Evolutionary conservation across 2,888 invertebrate species (phyloP).

Genomic region (Patella depressa): DNA sequence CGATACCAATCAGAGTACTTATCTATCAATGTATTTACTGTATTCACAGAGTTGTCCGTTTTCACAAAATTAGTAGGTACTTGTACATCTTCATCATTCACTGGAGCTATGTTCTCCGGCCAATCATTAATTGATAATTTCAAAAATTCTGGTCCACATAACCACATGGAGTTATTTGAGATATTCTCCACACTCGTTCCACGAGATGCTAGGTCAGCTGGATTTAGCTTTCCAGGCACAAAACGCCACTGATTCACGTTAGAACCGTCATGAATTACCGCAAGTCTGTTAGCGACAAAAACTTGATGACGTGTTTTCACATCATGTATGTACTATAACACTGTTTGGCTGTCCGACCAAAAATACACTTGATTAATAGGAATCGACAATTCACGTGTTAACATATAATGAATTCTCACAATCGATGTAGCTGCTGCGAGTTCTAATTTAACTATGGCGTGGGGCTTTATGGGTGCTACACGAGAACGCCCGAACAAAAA

Average conservation of each 20-base stretch:
- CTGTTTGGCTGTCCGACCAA: too few relatives aligned
- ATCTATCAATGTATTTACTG: too few relatives aligned
- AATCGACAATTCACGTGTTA: neutral
- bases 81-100: too few relatives aligned
- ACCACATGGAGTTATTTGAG: slow-evolving; percentile 21
- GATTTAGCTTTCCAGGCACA: slow-evolving; percentile 24
- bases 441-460: slow-evolving; percentile 15
- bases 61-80: too few relatives aligned
- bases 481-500: slow-evolving; percentile 17
- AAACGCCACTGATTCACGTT: too few relatives aligned
- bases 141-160: slow-evolving; percentile 35
- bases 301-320: too few relatives aligned
- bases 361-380: too few relatives aligned
- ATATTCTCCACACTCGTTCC: slow-evolving; percentile 28
- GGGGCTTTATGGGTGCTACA: slow-evolving; percentile 16
- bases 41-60: too few relatives aligned
- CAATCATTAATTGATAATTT: slow-evolving; percentile 3
- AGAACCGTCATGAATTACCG: too few relatives aligned
- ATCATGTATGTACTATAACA: too few relatives aligned
- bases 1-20: too few relatives aligned
- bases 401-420: slow-evolving; percentile 15
- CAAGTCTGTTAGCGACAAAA: too few relatives aligned
- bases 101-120: neutral
- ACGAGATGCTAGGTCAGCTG: slow-evolving; percentile 35
- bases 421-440: slow-evolving; percentile 16